Conservation (phyloP, 2,113 vertebrate genomes). For the Apaloderma vittatum region DNA sequence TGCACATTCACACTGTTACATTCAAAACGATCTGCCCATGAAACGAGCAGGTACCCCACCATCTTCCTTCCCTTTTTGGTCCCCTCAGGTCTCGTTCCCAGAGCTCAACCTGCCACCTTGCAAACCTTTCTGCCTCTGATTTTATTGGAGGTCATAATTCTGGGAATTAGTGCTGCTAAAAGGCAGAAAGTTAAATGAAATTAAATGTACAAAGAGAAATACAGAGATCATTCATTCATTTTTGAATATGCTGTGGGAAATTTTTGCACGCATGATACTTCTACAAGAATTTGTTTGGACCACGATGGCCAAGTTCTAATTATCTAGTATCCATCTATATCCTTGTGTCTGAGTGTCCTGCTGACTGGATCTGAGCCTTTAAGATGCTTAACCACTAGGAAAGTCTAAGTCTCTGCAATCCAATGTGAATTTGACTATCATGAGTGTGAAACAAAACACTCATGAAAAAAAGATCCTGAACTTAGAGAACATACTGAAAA, state of each 20-base stretch:
- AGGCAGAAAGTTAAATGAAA: neutral
- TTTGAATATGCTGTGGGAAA: neutral
- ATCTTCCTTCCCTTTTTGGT: neutral
- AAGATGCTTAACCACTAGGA: neutral
- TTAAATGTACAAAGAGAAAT: neutral
- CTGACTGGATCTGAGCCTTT: neutral
- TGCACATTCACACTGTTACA: accelerated
- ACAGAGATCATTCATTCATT: neutral
- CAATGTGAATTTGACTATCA: neutral
- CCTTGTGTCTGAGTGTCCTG: neutral
- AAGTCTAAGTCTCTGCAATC: neutral
- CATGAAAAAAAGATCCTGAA: neutral
- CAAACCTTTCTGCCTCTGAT: neutral
- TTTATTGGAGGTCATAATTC: neutral
- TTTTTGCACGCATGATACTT: neutral
- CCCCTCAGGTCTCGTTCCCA: neutral
- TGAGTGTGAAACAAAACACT: neutral
- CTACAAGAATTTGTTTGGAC: neutral
- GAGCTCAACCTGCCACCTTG: neutral
- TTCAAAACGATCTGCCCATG: neutral
- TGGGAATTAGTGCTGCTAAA: neutral
- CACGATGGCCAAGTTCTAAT: neutral
- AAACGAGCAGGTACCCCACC: neutral
- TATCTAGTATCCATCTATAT: neutral
- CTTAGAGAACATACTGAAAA: neutral